Conservation (phyloP, 2,113 vertebrate genomes). For the Ctenodactylus gundi region DNA sequence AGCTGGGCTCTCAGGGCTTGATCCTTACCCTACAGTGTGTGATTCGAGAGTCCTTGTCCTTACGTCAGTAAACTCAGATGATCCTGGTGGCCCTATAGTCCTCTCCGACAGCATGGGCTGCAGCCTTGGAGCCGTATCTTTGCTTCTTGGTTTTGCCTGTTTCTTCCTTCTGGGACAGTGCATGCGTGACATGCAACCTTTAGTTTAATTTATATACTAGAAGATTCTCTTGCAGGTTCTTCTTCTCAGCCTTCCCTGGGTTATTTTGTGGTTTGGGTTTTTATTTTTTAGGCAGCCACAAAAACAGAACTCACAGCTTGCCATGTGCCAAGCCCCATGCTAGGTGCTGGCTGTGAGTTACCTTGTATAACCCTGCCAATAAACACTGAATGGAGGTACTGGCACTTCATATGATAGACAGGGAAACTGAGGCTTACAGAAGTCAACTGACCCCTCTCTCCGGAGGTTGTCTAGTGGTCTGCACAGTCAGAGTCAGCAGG, state of each 20-base stretch:
- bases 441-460: background rate
- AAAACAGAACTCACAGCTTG: background rate
- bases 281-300: conserved; percentile 55
- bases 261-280: conserved; percentile 32
- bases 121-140: background rate
- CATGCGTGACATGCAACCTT: too few relatives aligned
- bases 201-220: conserved; percentile 77
- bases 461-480: background rate
- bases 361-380: background rate
- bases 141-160: conserved; percentile 55
- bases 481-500: too few relatives aligned
- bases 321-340: background rate
- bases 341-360: background rate
- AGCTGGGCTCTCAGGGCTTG: background rate
- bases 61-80: conserved; percentile 16
- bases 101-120: background rate
- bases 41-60: conserved; percentile 17
- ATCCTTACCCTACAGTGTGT: background rate
- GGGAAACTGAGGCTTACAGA: background rate
- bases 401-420: background rate
- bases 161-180: too few relatives aligned
- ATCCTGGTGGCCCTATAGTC: conserved; percentile 34
- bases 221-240: conserved; percentile 67
- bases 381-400: background rate
- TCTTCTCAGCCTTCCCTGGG: conserved; percentile 27